phyloP scores from a whole-genome alignment of 2,797 vertebrate genomes.

The Cirrhinus mrigala region DNA sequence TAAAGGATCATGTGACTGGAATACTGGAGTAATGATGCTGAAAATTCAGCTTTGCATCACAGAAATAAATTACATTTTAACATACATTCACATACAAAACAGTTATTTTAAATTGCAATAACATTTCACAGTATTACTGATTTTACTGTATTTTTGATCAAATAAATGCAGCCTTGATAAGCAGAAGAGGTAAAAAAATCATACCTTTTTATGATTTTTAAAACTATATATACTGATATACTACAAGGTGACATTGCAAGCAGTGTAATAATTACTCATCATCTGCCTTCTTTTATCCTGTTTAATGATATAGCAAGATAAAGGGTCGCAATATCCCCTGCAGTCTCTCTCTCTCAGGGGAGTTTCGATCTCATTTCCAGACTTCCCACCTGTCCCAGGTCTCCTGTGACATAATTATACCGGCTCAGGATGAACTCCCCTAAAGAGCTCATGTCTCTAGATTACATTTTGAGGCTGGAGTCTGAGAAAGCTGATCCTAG shows the following conservation, averaged over 20 bases:
- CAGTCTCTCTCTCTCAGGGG: background rate
- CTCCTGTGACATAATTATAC: slow-evolving; percentile 40
- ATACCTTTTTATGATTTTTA: background rate
- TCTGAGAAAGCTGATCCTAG: slow-evolving; percentile 4
- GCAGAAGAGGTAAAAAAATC: background rate
- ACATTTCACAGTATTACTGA: background rate
- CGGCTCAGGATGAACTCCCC: background rate
- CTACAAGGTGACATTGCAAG: background rate
- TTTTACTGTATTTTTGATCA: background rate
- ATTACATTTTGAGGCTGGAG: slow-evolving; percentile 8
- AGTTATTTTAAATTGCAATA: background rate
- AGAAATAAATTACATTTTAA: background rate
- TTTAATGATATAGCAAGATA: slow-evolving; percentile 4
- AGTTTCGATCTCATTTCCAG: slow-evolving; percentile 29
- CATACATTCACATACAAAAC: background rate
- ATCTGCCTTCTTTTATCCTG: background rate
- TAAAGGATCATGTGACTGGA: background rate
- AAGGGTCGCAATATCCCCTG: too few relatives aligned
- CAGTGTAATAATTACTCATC: background rate
- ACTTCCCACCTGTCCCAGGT: slow-evolving; percentile 9
- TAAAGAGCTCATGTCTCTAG: background rate
- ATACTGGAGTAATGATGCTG: background rate
- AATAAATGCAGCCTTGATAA: background rate
- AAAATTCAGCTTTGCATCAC: background rate
- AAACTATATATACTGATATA: too few relatives aligned